A percentile compares a stretch with the other conserved stretches of the same genome.
Conservation (phyloP, 2,113 vertebrate species). For the Chaenogobius annularis region DNA sequence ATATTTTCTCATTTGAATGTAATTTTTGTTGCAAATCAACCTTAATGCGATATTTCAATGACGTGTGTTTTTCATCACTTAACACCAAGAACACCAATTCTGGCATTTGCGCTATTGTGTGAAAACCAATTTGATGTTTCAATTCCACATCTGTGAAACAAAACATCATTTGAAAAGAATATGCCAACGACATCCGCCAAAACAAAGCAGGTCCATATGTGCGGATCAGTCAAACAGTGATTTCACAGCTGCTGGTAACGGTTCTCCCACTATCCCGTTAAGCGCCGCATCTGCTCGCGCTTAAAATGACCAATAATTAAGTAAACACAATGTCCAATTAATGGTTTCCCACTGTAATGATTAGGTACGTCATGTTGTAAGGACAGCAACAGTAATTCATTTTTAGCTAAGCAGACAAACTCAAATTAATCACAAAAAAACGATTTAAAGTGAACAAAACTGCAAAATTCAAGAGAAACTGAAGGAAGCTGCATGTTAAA, state of each 20-base stretch:
- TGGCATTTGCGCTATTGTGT: neutral
- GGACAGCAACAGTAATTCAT: neutral
- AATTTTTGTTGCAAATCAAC: neutral
- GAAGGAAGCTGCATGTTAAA: too few species aligned
- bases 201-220: slow-evolving; percentile 7
- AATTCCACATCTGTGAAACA: slow-evolving; percentile 5
- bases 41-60: neutral
- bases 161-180: slow-evolving; percentile 5
- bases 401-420: neutral
- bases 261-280: neutral
- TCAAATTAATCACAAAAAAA: neutral
- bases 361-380: neutral
- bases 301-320: slow-evolving; percentile 10
- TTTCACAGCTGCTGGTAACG: slow-evolving; percentile 2
- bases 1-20: neutral
- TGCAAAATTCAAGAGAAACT: too few species aligned
- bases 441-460: too few species aligned
- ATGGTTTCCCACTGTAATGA: neutral
- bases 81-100: neutral
- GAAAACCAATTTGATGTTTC: neutral
- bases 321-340: neutral
- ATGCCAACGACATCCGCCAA: neutral
- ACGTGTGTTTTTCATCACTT: neutral
- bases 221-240: neutral
- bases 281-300: neutral